phyloP scores from a whole-genome alignment of 1,140 invertebrate genomes.

The Lycorma delicatula region DNA sequence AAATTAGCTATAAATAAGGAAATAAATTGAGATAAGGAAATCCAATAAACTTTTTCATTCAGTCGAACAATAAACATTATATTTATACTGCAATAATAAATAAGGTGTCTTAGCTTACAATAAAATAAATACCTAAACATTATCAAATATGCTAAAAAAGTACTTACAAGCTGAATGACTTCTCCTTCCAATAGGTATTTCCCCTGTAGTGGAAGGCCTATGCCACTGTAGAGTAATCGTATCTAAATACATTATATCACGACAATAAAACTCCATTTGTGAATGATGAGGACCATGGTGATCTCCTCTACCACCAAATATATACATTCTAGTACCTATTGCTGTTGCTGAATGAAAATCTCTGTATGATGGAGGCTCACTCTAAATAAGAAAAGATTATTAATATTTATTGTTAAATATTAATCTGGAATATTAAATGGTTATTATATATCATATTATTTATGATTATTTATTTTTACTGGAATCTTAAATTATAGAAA shows the following conservation, averaged over 20 bases:
- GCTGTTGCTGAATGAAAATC: conserved; percentile 83
- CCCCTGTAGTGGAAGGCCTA: conserved; percentile 45
- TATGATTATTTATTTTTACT: background rate
- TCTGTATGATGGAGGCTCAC: conserved; percentile 52
- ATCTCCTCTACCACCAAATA: conserved; percentile 78
- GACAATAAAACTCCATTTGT: conserved; percentile 66
- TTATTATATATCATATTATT: background rate
- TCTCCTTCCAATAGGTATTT: conserved; percentile 57
- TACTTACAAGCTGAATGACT: conserved; percentile 81
- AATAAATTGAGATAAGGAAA: too few relatives aligned
- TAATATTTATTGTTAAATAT: background rate
- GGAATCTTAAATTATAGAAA: background rate
- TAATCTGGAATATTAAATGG: background rate
- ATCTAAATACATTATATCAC: conserved; percentile 68
- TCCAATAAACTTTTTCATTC: too few relatives aligned
- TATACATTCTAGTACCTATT: conserved; percentile 64
- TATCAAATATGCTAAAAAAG: too few relatives aligned
- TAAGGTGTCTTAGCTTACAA: too few relatives aligned
- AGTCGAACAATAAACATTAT: too few relatives aligned
- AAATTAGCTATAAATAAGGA: too few relatives aligned
- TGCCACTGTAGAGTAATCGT: conserved; percentile 59
- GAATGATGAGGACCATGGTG: conserved; percentile 51
- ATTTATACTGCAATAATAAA: too few relatives aligned
- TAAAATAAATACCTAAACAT: too few relatives aligned
- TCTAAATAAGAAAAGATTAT: conserved; percentile 20